Evolutionary conservation across 1,140 invertebrate genomes (phyloP).

Genomic region (Brachionus koreanus): DNA sequence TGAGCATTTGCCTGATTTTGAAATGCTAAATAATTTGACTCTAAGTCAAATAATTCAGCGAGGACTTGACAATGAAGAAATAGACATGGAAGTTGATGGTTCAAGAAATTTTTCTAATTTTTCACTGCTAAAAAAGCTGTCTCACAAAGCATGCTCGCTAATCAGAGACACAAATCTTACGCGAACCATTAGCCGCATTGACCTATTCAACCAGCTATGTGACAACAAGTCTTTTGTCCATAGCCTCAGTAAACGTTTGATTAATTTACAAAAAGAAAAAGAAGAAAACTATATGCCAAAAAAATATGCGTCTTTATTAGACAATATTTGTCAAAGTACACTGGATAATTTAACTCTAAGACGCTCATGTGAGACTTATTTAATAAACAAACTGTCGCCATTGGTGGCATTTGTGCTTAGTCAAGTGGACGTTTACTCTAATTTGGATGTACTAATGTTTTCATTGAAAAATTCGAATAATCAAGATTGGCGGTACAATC

Average conservation of each 20-base stretch:
- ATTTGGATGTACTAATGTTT: background rate
- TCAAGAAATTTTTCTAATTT: background rate
- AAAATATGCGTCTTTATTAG: background rate
- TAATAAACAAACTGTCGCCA: background rate
- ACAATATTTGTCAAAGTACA: background rate
- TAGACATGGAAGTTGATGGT: background rate
- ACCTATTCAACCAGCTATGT: background rate
- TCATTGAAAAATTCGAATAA: background rate
- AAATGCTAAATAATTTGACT: background rate
- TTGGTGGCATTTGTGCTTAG: constrained; percentile 13
- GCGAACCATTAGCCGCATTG: constrained; percentile 1
- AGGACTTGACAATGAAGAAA: background rate
- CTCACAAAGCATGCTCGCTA: background rate
- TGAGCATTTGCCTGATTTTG: background rate
- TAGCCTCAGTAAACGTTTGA: background rate
- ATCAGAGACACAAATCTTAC: constrained; percentile 34
- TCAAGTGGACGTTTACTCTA: constrained; percentile 7
- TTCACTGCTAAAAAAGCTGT: background rate
- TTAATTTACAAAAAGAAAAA: background rate
- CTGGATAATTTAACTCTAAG: background rate
- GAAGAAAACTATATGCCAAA: background rate
- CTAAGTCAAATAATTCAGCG: background rate
- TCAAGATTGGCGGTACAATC: background rate
- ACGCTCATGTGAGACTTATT: background rate
- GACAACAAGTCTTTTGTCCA: background rate